These are phyloP conservation scores for Patiria pectinifera DNA, from an alignment of 53 echinoderm and acorn worm species.

Conservation along the genomic window DNA sequence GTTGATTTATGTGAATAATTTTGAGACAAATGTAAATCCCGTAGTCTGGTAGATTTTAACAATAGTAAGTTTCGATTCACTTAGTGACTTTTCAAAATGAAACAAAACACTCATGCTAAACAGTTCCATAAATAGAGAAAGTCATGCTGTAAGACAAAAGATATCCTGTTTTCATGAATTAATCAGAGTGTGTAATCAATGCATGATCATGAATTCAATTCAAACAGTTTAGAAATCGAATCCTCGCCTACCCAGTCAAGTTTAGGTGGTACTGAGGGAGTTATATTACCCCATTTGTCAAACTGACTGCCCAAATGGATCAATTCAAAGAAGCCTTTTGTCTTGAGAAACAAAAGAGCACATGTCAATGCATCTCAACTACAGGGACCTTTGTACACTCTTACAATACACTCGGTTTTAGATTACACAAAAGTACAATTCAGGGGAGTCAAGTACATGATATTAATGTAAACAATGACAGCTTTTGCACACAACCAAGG, in stretches of 20 bases:
- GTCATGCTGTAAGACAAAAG: not conserved
- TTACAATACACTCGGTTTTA: slow-evolving; percentile 3
- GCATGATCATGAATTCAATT: slow-evolving; percentile 7
- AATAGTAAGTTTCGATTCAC: no score
- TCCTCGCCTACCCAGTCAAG: not conserved
- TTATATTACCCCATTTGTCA: not conserved
- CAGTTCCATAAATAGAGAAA: not conserved
- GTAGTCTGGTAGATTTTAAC: no score
- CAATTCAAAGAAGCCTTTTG: slow-evolving; percentile 23
- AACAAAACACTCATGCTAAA: no score
- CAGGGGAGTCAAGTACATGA: slow-evolving; percentile 33
- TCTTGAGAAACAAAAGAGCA: slow-evolving; percentile 14
- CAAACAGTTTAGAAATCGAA: not conserved
- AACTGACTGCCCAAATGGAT: not conserved
- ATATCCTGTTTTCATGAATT: not conserved
- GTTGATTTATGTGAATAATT: no score
- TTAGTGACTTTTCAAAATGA: no score
- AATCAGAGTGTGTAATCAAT: not conserved
- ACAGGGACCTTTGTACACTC: not conserved
- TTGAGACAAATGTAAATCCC: no score
- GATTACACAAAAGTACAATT: slow-evolving; percentile 14
- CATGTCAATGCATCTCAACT: not conserved
- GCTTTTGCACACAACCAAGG: slow-evolving; percentile 31
- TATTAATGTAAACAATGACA: not conserved
- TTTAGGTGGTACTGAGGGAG: not conserved